Evolutionary conservation across 2,113 vertebrate species (phyloP), one percentile per base, ranked within the genome.

Genomic region (Mus pahari): DNA sequence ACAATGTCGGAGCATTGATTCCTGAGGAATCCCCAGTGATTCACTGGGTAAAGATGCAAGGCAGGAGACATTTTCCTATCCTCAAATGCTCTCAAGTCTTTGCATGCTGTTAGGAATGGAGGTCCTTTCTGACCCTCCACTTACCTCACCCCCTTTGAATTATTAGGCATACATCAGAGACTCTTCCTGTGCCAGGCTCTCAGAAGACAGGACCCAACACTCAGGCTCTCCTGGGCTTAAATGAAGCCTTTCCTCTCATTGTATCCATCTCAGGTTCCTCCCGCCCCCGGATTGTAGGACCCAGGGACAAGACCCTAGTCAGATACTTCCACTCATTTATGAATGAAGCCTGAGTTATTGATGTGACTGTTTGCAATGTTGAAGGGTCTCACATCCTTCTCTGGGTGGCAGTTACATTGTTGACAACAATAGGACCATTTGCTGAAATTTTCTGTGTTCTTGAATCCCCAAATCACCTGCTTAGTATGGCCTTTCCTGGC

Each of bases 341-440:
- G 62, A 31, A 75, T 7, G 39, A 58, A 70, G 7, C 14, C 16
- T 31, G 74, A 33, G 24, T 7, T 48, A 48, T 48, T 7, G 2
- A 28, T 11, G 0, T 12, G 20, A 22, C 14, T 45, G 48, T 64
- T 24, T 64, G n/a, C 22, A 2, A 9, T 24, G n/a, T 3, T 14
- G 26, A 68, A 42, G 84, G 4, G 26, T 70, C 31, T 14, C 10
- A 16, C 2, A 9, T 11, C n/a, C 0, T 53, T n/a, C 26, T 64
- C 28, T 17, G 14, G 0, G 3, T 33, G 39, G 4, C 48, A 55
- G 9, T 1, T 1, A 14, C 45, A 55, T 24, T 1, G 20, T 0
- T 1, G 3, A 31, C 0, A 2, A 58, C 19, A 13, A 11, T 3
- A 12, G 22, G 3, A 0, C 48, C 58, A 1, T 8, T 12, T 48